These are phyloP conservation scores for Eudyptes chrysolophus DNA, from an alignment of 2,113 vertebrate species.

Conservation along the genomic window DNA sequence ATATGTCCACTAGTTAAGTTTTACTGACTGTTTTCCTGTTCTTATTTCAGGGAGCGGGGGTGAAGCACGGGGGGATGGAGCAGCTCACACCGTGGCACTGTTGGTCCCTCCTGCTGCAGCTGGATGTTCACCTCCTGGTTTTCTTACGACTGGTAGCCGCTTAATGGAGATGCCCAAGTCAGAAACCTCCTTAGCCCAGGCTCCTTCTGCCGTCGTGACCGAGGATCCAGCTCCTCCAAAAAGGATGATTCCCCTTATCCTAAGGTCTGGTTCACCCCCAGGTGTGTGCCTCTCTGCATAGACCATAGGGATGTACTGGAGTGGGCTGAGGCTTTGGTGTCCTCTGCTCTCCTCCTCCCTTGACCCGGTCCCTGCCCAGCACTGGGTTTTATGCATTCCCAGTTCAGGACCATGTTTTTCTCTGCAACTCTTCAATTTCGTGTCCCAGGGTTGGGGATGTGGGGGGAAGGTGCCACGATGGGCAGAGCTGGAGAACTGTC, in stretches of 20 bases:
- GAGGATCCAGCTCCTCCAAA: background rate
- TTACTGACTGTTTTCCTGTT: slow-evolving; percentile 42
- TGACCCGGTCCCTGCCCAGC: background rate
- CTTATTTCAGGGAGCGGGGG: background rate
- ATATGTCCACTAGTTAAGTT: slow-evolving; percentile 33
- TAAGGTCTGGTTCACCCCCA: background rate
- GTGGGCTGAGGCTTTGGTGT: background rate
- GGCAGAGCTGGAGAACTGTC: background rate
- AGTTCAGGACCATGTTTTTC: background rate
- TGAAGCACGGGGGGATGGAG: background rate
- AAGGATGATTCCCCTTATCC: rapidly evolving
- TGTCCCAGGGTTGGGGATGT: rapidly evolving
- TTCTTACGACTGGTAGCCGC: background rate
- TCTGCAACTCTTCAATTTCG: background rate
- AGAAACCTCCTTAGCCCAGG: background rate
- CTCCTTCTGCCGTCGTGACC: rapidly evolving
- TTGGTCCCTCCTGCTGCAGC: background rate
- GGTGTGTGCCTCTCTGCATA: background rate
- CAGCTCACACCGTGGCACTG: background rate
- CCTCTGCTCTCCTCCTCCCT: background rate
- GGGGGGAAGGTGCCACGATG: rapidly evolving
- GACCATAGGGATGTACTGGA: background rate
- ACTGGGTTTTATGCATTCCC: background rate
- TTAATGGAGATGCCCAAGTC: background rate
- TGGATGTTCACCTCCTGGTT: background rate